phyloP scores from a whole-genome alignment of 2,797 vertebrate species.

The Xiphophorus birchmanni region DNA sequence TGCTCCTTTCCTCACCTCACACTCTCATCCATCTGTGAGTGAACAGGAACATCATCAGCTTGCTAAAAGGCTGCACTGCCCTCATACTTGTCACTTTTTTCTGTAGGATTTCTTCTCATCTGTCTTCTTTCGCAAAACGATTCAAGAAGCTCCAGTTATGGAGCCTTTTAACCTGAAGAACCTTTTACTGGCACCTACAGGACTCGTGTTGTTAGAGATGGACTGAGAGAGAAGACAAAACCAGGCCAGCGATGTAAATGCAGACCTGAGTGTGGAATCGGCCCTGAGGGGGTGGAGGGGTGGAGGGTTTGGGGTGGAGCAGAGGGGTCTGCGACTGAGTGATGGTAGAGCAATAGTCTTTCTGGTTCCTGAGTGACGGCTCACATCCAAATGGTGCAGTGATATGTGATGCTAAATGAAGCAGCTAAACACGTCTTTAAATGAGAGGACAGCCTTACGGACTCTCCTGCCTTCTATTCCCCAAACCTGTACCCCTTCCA shows the following conservation, averaged over 20 bases:
- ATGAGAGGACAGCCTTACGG: slow-evolving; percentile 62
- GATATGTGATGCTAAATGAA: slow-evolving; percentile 83
- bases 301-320: slow-evolving; percentile 18
- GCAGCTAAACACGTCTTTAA: slow-evolving; percentile 83
- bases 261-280: slow-evolving; percentile 17
- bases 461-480: slow-evolving; percentile 30
- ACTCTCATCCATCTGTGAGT: background rate
- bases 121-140: slow-evolving; percentile 16
- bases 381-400: slow-evolving; percentile 67
- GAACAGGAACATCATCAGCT: slow-evolving; percentile 3
- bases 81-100: slow-evolving; percentile 47
- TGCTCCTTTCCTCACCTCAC: slow-evolving; percentile 21
- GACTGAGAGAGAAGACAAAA: slow-evolving; percentile 55
- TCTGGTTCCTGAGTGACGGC: slow-evolving; percentile 66
- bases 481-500: slow-evolving; percentile 41
- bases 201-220: slow-evolving; percentile 60
- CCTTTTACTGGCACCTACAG: slow-evolving; percentile 74
- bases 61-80: slow-evolving; percentile 55
- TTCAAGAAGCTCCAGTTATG: slow-evolving; percentile 44
- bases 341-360: slow-evolving; percentile 19
- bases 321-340: slow-evolving; percentile 14
- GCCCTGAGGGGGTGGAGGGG: slow-evolving; percentile 11
- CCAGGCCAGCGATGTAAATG: slow-evolving; percentile 38
- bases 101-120: slow-evolving; percentile 45
- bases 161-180: slow-evolving; percentile 61